Conservation (phyloP, 2,888 invertebrate genomes). For the Microplitis manilae region DNA sequence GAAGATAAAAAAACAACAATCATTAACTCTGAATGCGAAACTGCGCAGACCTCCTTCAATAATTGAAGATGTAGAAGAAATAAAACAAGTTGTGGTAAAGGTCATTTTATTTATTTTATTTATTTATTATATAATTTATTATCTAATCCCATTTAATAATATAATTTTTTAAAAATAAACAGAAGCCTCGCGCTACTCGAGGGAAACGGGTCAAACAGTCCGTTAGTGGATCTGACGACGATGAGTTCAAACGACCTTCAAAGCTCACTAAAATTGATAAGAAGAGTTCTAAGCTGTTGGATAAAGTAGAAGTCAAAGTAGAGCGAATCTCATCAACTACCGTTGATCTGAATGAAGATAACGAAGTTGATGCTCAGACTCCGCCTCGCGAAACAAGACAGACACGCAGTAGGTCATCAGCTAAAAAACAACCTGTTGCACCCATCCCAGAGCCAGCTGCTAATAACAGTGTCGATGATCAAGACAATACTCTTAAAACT, state of each 20-base stretch:
- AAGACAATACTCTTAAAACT: conserved; percentile 52
- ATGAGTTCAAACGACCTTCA: conserved; percentile 51
- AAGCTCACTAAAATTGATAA: conserved; percentile 54
- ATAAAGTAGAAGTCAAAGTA: not conserved
- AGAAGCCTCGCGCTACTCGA: conserved; percentile 42
- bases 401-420: too few species aligned
- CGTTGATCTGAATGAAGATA: not conserved
- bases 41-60: conserved; percentile 50
- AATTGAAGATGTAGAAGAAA: not conserved
- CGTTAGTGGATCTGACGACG: conserved; percentile 60
- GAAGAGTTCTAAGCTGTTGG: conserved; percentile 6
- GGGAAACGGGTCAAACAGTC: conserved; percentile 54
- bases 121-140: not conserved
- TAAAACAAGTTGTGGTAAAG: not conserved
- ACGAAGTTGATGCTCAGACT: not conserved
- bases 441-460: not conserved
- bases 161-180: conserved; percentile 30
- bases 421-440: too few species aligned
- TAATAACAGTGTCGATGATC: not conserved
- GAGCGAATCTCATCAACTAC: conserved; percentile 1
- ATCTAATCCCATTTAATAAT: not conserved
- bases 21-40: conserved; percentile 48
- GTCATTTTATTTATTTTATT: not conserved
- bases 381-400: not conserved
- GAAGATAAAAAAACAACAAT: conserved; percentile 60